Percentiles rank a stretch among this genome's conserved stretches.
Evolutionary conservation across 2,888 invertebrate genomes (phyloP).

Genomic region (Mimumesa dahlbomi): DNA sequence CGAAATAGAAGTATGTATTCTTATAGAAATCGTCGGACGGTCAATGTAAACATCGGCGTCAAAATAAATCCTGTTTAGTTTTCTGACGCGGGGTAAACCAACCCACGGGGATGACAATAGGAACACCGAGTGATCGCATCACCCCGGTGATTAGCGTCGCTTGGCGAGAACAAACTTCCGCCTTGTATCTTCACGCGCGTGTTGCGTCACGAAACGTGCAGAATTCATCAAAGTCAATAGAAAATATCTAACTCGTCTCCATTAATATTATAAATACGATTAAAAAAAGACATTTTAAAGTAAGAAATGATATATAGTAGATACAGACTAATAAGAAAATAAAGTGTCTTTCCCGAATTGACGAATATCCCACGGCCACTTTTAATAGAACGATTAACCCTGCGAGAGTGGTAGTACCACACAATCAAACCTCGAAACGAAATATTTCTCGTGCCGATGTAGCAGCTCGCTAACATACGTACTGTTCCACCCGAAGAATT

Average conservation of each 20-base stretch:
- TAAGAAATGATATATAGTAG: no score
- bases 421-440: no score
- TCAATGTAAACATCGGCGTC: background rate
- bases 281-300: no score
- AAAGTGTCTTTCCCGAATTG: no score
- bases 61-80: constrained; percentile 4
- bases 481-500: no score
- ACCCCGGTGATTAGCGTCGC: constrained; percentile 30
- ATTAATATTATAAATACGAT: no score
- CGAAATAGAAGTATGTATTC: background rate
- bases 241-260: background rate
- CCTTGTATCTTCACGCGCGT: background rate
- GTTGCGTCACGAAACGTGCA: constrained; percentile 12
- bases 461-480: no score
- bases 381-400: no score
- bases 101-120: constrained; percentile 12
- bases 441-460: no score
- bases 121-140: background rate
- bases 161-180: constrained; percentile 34
- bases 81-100: constrained; percentile 1
- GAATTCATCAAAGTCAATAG: constrained; percentile 3
- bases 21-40: background rate
- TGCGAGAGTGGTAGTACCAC: no score
- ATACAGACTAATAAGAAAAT: no score
- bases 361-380: no score